A percentile compares a stretch with the other conserved stretches of the same genome.
Evolutionary conservation across 2,888 invertebrate genomes (phyloP).

Genomic region (Napeogenes inachia): DNA sequence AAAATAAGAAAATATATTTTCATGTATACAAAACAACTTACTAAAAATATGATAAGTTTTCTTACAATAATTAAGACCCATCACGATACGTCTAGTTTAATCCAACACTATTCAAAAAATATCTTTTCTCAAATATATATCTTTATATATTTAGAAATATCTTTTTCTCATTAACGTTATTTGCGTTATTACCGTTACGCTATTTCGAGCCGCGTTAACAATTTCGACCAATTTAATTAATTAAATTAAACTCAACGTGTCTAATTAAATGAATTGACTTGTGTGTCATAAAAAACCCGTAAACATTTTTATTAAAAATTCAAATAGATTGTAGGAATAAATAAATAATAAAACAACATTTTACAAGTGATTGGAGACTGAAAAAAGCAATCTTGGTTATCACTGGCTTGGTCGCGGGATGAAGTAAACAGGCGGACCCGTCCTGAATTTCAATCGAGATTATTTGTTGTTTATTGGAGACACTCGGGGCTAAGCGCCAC

Average conservation of each 20-base stretch:
- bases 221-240: no score
- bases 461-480: constrained; percentile 73
- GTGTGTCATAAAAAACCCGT: no score
- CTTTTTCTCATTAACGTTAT: no score
- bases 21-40: no score
- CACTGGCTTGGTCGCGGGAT: constrained; percentile 48
- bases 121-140: no score
- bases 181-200: no score
- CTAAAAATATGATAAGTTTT: background rate
- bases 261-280: no score
- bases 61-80: constrained; percentile 13
- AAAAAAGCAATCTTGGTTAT: constrained; percentile 73
- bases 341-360: constrained; percentile 55
- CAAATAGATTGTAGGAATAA: background rate
- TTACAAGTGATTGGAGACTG: constrained; percentile 64
- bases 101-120: background rate
- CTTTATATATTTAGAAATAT: no score
- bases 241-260: no score
- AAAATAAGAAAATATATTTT: constrained; percentile 5
- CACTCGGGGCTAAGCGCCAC: constrained; percentile 49
- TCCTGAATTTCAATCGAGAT: constrained; percentile 73
- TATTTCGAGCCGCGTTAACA: no score
- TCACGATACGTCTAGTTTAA: background rate
- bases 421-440: constrained; percentile 65
- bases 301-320: no score